Base-by-base conservation (phyloP, 2,113 vertebrate species). In the Corydoras maculifer region DNA sequence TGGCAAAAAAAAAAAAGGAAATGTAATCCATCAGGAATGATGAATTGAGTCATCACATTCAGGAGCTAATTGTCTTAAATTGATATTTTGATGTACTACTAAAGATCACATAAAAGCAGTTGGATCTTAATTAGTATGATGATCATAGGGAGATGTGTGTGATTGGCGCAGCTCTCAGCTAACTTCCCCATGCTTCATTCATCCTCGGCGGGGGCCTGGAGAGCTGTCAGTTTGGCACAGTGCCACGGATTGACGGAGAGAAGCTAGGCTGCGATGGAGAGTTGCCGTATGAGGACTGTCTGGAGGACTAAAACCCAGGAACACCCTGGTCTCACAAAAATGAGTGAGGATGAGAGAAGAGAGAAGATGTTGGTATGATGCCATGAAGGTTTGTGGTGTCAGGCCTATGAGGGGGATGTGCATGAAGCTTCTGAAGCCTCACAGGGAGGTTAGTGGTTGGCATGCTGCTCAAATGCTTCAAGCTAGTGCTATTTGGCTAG, bases 221-320 rank as follows among this genome's bases (percentile, higher is more conserved):
- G 86, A 85, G 84, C 85, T 92, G 88, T 87, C 88, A 88, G 89
- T 83, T 88, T 94, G 94, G 93, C 92, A 71, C 69, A 29, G 75
- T 83, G 94, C 94, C 94, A 94, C 87, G 86, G 86, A 89, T 88
- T 88, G 87, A 93, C 90, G 90, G 82, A 86, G 89, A 92, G 90
- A 85, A 91, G 91, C 90, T 84, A 75, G 79, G 89, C 83, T 91
- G 93, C 90, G 92, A 91, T 90, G 91, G n/a, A 91, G 93, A 92
- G 92, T 92, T 91, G 93, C 92, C 84, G 90, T 91, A 88, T 86
- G 85, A 84, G 90, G 90, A 91, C 91, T 91, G 88, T 90, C 83
- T 86, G 86, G 74, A 68, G 70, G 35, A 70, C 82, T 58, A 35
- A 48, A 64, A 65, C 58, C 89, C 90, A 50, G 71, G 58, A 65